Base-by-base conservation (phyloP, 2,797 vertebrate species). In the Pantherophis vulpinus region DNA sequence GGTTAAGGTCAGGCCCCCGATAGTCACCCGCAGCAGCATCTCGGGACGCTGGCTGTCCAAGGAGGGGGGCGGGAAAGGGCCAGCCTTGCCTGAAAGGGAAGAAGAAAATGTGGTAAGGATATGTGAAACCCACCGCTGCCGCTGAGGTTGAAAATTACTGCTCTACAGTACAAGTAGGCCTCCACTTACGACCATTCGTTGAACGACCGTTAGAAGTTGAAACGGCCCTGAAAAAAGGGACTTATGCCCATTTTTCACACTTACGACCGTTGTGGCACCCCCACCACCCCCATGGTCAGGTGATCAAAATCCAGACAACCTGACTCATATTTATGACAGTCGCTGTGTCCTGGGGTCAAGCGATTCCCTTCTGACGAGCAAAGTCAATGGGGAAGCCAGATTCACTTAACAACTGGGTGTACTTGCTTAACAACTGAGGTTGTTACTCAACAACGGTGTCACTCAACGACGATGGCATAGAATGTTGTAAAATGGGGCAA, bases 1-100 rank as follows among this genome's bases (percentile, higher is more conserved):
- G 32, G 98, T 98, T 54, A 98, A 91, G 1, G 98, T 99, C 92
- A 99, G 95, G 1, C 98, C 98, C 0, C 99, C 99, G 2, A 99
- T 83, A 1, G 98, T 98, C 94, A 99, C 96, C 92, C 98, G 98
- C 91, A 99, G 93, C 96, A 99, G 97, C 0, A 97, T 97, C 55
- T 99, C 98, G 0, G 98, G 97, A 95, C 99, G 99, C 95, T 98
- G 95, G 94, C 97, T 98, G 91, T 99, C 98, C 2, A 96, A 95
- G 86, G 98, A 97, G 90, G 97, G 94, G 23, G 96, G 97, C 1
- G 97, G 96, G 9, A 95, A 97, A 8, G 20, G 70, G 23, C 58
- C 13, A 8, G 86, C 51, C 87, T 98, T 98, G 90, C 98, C 99
- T 99, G 94, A 9, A 94, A 91, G 8, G 8, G 10, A 93, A 88